A percentile compares a stretch with the other conserved stretches of the same genome.
These are phyloP conservation scores for Lepeophtheirus salmonis DNA, from an alignment of 1,140 invertebrate species.

Conservation along the genomic window DNA sequence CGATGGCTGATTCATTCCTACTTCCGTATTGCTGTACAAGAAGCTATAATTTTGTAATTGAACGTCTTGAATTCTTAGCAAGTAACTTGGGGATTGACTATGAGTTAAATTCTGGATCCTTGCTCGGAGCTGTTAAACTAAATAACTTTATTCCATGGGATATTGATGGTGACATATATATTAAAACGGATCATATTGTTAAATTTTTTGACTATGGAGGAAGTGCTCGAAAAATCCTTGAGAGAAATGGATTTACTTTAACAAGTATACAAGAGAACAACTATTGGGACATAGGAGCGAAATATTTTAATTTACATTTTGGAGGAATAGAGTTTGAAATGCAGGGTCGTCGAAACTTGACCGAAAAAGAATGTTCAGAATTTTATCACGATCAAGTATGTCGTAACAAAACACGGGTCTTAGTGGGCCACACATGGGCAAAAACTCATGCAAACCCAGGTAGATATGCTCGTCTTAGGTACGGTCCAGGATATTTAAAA, in stretches of 20 bases:
- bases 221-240: slow-evolving; percentile 12
- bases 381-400: slow-evolving; percentile 7
- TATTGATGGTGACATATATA: slow-evolving; percentile 22
- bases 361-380: slow-evolving; percentile 2
- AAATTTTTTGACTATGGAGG: slow-evolving; percentile 18
- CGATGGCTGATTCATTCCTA: slow-evolving; percentile 19
- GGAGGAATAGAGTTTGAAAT: slow-evolving; percentile 20
- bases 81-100: slow-evolving; percentile 20
- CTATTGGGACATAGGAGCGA: slow-evolving; percentile 16
- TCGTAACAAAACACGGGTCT: slow-evolving; percentile 17
- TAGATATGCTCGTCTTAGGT: slow-evolving; percentile 15
- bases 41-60: slow-evolving; percentile 20
- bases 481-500: slow-evolving; percentile 19
- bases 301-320: slow-evolving; percentile 18
- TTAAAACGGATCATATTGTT: slow-evolving; percentile 15
- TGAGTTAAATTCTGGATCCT: slow-evolving; percentile 21
- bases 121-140: slow-evolving; percentile 23
- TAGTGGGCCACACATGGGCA: slow-evolving; percentile 19
- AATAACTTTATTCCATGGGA: slow-evolving; percentile 22
- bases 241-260: slow-evolving; percentile 19
- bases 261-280: slow-evolving; percentile 14
- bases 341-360: slow-evolving; percentile 20
- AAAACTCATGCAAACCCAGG: slow-evolving; percentile 21
- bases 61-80: slow-evolving; percentile 19
- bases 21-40: slow-evolving; percentile 21